Evolutionary conservation across 2,888 invertebrate genomes (phyloP).

Genomic region (Drosophila infuscata): DNA sequence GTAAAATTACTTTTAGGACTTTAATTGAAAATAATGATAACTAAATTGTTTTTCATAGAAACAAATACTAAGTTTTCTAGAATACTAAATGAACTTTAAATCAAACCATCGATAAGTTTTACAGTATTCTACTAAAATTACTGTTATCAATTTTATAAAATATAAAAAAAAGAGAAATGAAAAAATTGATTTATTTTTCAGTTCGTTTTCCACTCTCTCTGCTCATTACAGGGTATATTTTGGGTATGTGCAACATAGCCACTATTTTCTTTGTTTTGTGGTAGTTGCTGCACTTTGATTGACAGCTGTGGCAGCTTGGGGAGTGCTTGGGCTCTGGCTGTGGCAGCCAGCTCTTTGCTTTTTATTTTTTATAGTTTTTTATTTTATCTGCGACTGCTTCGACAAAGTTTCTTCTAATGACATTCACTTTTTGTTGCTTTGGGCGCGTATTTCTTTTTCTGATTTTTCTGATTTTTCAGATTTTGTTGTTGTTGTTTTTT

Average conservation of each 20-base stretch:
- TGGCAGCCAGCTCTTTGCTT: slow-evolving; percentile 38
- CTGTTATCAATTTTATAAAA: not conserved
- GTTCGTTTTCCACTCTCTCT: not conserved
- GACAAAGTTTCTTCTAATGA: slow-evolving; percentile 72
- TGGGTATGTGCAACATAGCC: not conserved
- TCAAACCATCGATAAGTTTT: not conserved
- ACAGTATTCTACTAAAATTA: not conserved
- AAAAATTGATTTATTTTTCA: not conserved
- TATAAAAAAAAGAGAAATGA: not conserved
- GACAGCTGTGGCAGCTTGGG: slow-evolving; percentile 71
- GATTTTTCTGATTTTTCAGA: slow-evolving; percentile 8
- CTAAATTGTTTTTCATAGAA: not conserved
- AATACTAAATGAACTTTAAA: no score
- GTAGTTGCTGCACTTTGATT: slow-evolving; percentile 63
- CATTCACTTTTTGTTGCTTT: slow-evolving; percentile 68
- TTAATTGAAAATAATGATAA: not conserved
- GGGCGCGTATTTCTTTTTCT: slow-evolving; percentile 32
- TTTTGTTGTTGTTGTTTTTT: not conserved
- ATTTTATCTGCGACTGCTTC: slow-evolving; percentile 68
- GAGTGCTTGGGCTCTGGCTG: slow-evolving; percentile 44
- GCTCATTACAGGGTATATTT: slow-evolving; percentile 35
- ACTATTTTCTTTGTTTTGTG: slow-evolving; percentile 12
- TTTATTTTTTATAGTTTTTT: slow-evolving; percentile 22
- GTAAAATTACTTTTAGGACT: not conserved
- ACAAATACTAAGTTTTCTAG: not conserved